Base-by-base conservation (phyloP, 2,797 vertebrate species). In the Sebastiscus albofasciatus region DNA sequence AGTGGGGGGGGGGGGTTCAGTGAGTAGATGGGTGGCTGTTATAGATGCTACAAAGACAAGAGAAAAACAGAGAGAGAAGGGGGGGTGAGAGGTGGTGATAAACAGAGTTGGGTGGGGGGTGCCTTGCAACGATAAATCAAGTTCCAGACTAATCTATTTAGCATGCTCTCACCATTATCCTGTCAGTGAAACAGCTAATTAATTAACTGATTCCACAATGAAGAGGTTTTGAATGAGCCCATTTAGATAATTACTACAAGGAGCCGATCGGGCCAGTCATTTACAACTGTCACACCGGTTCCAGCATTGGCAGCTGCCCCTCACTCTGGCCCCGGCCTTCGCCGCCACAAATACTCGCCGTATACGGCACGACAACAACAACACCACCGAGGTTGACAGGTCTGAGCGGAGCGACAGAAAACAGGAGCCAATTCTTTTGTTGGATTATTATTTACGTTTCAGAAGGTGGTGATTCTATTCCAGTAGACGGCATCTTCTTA, bases 111-210 rank as follows among this genome's bases (percentile, higher is more conserved):
- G 92, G 86, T 82, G 85, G 60, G 78, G 76, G 87, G 87, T 85
- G 93, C 78, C 71, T 87, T 87, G 90, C 92, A 78, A 95, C 89
- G 91, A 98, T 99, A 98, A 97, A 98, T 99, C 97, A 98, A 96
- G 95, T 96, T 96, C 95, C 90, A 95, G 95, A 96, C 94, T 96
- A 96, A 96, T 96, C 97, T 97, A 97, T 98, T 98, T 98, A 98
- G 97, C 97, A 97, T 97, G 97, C 97, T 97, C 97, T 96, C 96
- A 96, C 95, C 96, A 95, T 96, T 94, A 96, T 97, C 96, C 97
- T 98, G 97, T 98, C 97, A 98, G 96, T 96, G 97, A 98, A 98
- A 99, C 97, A 97, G 96, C 97, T 98, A 98, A 99, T 98, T 98
- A 98, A 98, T 99, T 98, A 98, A 97, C 97, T 98, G 97, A 97